Evolutionary conservation across 2,888 invertebrate genomes (phyloP), one percentile per base, ranked within the genome.

Genomic region (Anaspis maculata): DNA sequence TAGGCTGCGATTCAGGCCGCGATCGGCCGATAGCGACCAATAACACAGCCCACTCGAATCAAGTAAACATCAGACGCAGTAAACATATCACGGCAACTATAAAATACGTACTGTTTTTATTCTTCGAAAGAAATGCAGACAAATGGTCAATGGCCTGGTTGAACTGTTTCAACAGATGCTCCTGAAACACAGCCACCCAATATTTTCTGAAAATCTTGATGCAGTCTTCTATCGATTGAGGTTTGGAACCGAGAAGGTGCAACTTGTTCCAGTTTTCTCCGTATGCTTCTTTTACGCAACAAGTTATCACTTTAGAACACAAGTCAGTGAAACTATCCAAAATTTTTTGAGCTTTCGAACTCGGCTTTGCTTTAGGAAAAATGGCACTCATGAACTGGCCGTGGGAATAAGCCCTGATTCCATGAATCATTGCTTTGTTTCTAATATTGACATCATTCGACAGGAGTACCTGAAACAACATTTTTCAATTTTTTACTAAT

Each of bases 371-470:
- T 31, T 41, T 45, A 3, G 35, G 38, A 16, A 39, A 30, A 16
- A 56, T 34, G 34, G 46, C 50, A 23, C 34, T 35, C 13, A 54
- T 19, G 19, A 63, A 52, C 25, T 61, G 58, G 3, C 38, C 42
- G 5, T 51, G 46, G 2, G 52, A 46, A 32, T 49, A 54, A 1
- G 59, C 48, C 11, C 45, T 59, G 3, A 77, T 61, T 12, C 61
- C 60, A 46, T 73, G 72, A 6, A 74, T 62, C 1, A 61, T 37
- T 0, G 73, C 73, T 53, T 76, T 76, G 45, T 69, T 74, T 55
- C 72, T 69, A 2, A 76, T 57, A 52, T 74, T 74, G 50, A 72
- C 68, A 51, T 77, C 77, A 49, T 73, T 73, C 11, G 75, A 71
- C 13, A 76, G 48, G 3, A 76, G 57, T 9, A 75, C 66, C 76